Evolutionary conservation across 2,797 vertebrate species (phyloP).

Genomic region (Rallus crepitans): DNA sequence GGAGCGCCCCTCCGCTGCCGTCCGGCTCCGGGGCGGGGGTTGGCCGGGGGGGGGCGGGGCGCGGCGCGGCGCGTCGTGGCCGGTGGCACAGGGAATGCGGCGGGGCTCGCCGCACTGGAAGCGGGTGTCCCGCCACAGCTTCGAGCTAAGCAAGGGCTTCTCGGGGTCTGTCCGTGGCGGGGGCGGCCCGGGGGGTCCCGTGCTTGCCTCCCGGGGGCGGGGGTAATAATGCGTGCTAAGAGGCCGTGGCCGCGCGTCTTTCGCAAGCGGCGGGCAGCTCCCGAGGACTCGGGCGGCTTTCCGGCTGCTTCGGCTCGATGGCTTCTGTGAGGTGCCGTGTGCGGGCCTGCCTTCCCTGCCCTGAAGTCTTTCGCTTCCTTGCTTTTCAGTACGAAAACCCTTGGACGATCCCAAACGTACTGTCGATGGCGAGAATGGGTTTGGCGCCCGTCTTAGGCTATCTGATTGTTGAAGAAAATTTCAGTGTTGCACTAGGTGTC

Average conservation of each 20-base stretch:
- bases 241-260: fast-evolving
- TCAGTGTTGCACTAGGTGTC: conserved; percentile 89
- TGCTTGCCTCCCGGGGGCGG: no score
- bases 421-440: conserved; percentile 92
- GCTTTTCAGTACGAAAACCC: conserved; percentile 93
- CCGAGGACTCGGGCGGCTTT: not conserved
- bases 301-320: no score
- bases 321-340: fast-evolving
- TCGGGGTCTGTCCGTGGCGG: fast-evolving
- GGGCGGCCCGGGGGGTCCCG: no score
- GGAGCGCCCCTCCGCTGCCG: not conserved
- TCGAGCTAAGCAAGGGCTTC: fast-evolving
- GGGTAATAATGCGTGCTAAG: no score
- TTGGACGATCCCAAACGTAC: conserved; percentile 95
- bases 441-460: conserved; percentile 92
- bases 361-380: not conserved
- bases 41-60: no score
- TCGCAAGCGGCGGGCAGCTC: not conserved
- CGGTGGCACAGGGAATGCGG: no score
- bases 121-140: fast-evolving
- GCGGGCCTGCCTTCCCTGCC: not conserved
- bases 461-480: conserved; percentile 92
- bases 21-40: not conserved
- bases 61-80: no score
- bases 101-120: not conserved